Evolutionary conservation across 2,797 vertebrate genomes (phyloP).

Genomic region (Sebastes taczanowskii): DNA sequence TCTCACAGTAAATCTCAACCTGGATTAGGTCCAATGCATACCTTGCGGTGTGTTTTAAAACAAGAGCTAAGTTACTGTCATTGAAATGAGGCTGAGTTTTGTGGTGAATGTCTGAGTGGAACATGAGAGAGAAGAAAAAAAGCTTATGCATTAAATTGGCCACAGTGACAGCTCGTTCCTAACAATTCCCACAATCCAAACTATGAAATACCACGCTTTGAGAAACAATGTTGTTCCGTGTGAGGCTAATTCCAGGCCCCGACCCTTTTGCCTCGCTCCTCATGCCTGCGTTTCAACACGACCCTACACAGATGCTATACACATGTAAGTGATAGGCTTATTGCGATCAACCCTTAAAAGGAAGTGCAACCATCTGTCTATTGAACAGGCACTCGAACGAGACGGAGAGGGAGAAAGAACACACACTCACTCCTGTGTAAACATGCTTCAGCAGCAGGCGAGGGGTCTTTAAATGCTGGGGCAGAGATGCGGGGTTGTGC

Average conservation of each 20-base stretch:
- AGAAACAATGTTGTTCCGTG: slow-evolving; percentile 38
- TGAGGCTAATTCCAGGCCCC: slow-evolving; percentile 48
- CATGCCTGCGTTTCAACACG: slow-evolving; percentile 39
- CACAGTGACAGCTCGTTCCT: slow-evolving; percentile 56
- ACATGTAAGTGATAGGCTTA: slow-evolving; percentile 69
- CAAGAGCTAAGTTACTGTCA: slow-evolving; percentile 55
- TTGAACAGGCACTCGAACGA: slow-evolving; percentile 71
- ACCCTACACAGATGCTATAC: slow-evolving; percentile 68
- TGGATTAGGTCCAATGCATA: slow-evolving; percentile 67
- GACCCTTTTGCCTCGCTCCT: slow-evolving; percentile 42
- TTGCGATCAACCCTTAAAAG: slow-evolving; percentile 83
- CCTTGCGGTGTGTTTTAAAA: slow-evolving; percentile 51
- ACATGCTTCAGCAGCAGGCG: slow-evolving; percentile 69
- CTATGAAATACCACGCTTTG: slow-evolving; percentile 47
- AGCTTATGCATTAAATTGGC: slow-evolving; percentile 42
- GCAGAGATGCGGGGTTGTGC: slow-evolving; percentile 28
- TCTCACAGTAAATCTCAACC: slow-evolving; percentile 66
- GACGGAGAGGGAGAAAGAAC: slow-evolving; percentile 72
- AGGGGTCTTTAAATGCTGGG: slow-evolving; percentile 59
- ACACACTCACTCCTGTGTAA: slow-evolving; percentile 76
- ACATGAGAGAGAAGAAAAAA: slow-evolving; percentile 1
- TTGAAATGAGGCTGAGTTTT: slow-evolving; percentile 50
- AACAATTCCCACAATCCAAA: slow-evolving; percentile 69
- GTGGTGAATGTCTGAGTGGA: slow-evolving; percentile 31
- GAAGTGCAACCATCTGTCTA: slow-evolving; percentile 76